phyloP scores from a whole-genome alignment of 2,113 vertebrate genomes.

The Hydrochoerus hydrochaeris region DNA sequence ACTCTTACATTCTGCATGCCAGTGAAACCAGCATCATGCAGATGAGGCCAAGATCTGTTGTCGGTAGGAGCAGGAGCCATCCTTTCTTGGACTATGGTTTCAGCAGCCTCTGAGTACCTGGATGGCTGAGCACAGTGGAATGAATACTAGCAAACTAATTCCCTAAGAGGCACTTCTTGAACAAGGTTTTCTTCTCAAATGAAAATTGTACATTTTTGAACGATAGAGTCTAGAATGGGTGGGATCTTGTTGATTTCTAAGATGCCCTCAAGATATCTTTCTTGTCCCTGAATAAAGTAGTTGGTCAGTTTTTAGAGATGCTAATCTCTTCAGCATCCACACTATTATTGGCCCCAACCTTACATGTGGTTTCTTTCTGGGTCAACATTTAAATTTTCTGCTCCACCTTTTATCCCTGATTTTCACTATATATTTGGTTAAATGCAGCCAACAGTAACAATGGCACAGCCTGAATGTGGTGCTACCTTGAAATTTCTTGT shows the following conservation, averaged over 20 bases:
- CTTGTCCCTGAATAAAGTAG: background rate
- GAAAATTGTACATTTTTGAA: background rate
- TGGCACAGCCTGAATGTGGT: background rate
- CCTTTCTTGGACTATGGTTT: background rate
- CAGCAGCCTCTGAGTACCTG: background rate
- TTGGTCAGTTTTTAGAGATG: background rate
- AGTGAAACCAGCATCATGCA: background rate
- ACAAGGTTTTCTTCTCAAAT: background rate
- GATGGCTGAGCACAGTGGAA: too few relatives aligned
- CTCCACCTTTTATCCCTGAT: background rate
- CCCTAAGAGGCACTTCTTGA: background rate
- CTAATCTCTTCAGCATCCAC: background rate
- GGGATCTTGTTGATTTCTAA: background rate
- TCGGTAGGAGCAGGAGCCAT: background rate
- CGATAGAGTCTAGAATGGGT: background rate
- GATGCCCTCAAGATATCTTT: background rate
- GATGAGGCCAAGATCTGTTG: background rate
- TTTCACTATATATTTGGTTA: background rate
- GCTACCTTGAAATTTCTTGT: background rate
- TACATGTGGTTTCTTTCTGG: background rate
- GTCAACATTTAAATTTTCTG: background rate
- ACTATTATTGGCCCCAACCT: background rate
- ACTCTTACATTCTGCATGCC: background rate
- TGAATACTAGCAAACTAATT: too few relatives aligned
- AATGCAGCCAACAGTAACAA: background rate